Conservation (phyloP, 1,140 invertebrate genomes). For the Hyphantria cunea region DNA sequence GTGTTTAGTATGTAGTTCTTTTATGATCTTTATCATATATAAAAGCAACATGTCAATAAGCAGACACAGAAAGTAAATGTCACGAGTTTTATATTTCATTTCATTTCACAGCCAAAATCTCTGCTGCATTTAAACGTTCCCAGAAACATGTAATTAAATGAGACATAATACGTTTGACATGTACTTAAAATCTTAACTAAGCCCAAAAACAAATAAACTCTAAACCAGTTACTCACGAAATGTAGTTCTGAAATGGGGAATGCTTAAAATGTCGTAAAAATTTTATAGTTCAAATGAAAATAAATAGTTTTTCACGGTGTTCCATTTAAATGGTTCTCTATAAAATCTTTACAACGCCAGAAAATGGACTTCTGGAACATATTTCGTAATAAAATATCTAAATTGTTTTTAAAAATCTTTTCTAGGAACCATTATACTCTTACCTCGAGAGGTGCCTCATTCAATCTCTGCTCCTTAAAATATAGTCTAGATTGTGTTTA, state of each 20-base stretch:
- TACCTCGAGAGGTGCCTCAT: not conserved
- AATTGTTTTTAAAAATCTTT: too few relatives aligned
- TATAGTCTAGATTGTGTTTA: conserved; percentile 16
- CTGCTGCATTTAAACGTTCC: conserved; percentile 56
- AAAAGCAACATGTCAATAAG: conserved; percentile 18
- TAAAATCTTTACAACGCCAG: conserved; percentile 61
- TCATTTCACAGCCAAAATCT: conserved; percentile 46
- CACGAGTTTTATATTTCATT: conserved; percentile 40
- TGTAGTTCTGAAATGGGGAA: conserved; percentile 34
- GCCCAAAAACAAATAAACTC: conserved; percentile 48
- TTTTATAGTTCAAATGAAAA: conserved; percentile 62
- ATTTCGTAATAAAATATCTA: conserved; percentile 29
- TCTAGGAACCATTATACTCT: too few relatives aligned
- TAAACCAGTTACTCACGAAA: conserved; percentile 34
- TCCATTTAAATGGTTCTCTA: conserved; percentile 58
- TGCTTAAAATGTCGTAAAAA: conserved; percentile 57
- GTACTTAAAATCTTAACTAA: conserved; percentile 49
- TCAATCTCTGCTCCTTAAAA: conserved; percentile 21
- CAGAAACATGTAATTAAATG: conserved; percentile 53
- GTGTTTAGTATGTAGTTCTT: too few relatives aligned
- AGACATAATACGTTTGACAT: conserved; percentile 52
- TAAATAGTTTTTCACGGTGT: conserved; percentile 65
- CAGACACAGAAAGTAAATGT: conserved; percentile 41
- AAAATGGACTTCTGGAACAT: conserved; percentile 52
- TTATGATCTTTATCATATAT: too few relatives aligned